Percentiles rank a stretch among this genome's conserved stretches.
Evolutionary conservation across 2,113 vertebrate species (phyloP).

Genomic region (Xenopus laevis): DNA sequence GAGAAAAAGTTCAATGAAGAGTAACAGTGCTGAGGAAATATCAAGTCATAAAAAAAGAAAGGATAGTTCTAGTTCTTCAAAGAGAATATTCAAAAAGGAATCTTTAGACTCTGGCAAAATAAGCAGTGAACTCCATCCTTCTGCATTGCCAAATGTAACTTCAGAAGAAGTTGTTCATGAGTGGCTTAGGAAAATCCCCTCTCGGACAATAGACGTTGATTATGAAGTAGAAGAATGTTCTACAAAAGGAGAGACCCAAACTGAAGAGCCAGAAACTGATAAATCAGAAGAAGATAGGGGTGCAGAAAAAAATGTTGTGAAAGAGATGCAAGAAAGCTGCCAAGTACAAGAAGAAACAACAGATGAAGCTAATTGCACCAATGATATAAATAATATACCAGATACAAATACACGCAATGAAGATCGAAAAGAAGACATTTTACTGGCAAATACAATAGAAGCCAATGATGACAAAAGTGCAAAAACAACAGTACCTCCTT

Average conservation of each 20-base stretch:
- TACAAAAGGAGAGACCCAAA: conserved; percentile 41
- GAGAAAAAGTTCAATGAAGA: conserved; percentile 49
- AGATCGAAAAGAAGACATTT: background rate
- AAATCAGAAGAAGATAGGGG: conserved; percentile 4
- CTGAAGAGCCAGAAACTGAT: conserved; percentile 31
- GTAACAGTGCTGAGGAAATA: conserved; percentile 4
- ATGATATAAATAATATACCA: background rate
- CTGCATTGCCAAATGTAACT: conserved; percentile 75
- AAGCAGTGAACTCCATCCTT: conserved; percentile 56
- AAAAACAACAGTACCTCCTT: background rate
- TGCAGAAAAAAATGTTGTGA: background rate
- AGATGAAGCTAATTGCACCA: background rate
- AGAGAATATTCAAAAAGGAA: conserved; percentile 20
- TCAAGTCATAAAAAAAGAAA: conserved; percentile 8
- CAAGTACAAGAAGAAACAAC: background rate
- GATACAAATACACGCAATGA: background rate
- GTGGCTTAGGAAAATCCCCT: conserved; percentile 83
- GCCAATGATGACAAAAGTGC: background rate
- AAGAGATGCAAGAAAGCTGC: background rate
- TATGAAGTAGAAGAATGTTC: conserved; percentile 63
- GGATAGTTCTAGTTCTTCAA: conserved; percentile 45
- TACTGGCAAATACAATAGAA: background rate
- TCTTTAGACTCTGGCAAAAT: no score
- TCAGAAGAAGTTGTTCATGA: conserved; percentile 84
- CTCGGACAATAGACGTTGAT: conserved; percentile 56